Evolutionary conservation across 2,888 invertebrate genomes (phyloP).

Genomic region (Phytoseiulus persimilis): DNA sequence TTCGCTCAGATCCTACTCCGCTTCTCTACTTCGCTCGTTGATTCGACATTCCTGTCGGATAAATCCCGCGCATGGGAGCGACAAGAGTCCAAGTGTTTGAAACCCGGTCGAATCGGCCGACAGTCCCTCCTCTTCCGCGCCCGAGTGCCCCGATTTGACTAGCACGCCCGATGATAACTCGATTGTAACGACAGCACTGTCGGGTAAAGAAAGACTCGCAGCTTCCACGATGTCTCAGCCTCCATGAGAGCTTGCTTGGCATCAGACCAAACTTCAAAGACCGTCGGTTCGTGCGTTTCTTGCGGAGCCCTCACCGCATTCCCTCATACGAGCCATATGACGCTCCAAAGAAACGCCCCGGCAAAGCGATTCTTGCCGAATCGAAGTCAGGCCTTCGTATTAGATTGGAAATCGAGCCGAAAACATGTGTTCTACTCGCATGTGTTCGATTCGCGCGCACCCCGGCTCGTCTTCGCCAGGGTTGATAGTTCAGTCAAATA

Average conservation of each 20-base stretch:
- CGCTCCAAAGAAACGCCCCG: neutral
- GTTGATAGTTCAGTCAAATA: neutral
- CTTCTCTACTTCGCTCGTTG: neutral
- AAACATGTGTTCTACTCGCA: neutral
- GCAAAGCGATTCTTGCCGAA: neutral
- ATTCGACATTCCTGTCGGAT: too few species aligned
- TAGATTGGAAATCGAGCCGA: neutral
- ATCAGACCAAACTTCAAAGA: neutral
- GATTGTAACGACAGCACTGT: too few species aligned
- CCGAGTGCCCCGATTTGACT: too few species aligned
- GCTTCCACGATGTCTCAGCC: too few species aligned
- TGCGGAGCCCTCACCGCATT: neutral
- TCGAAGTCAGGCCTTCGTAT: neutral
- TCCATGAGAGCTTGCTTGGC: neutral
- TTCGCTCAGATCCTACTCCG: neutral
- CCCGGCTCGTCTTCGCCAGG: neutral
- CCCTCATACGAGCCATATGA: neutral
- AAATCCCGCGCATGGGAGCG: too few species aligned
- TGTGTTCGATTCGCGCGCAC: neutral
- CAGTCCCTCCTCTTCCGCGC: too few species aligned
- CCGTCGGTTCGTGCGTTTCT: neutral
- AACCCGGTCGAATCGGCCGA: too few species aligned
- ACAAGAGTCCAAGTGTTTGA: too few species aligned
- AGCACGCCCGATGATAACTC: too few species aligned
- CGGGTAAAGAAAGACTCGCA: too few species aligned